Base-by-base conservation (phyloP, 2,888 invertebrate species). In the Parelbella ahira region DNA sequence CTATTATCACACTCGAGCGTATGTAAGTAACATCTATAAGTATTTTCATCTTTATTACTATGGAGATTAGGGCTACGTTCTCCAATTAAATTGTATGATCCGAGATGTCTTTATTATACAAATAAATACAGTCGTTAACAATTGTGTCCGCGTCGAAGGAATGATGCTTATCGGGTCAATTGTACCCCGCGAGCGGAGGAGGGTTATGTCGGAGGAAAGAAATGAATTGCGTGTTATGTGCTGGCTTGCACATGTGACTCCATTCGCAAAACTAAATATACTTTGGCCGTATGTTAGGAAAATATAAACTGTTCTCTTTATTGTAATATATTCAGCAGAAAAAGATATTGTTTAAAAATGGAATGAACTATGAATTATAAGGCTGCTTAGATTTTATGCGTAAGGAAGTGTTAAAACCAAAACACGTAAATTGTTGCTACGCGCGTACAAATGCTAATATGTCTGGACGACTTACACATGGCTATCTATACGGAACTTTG, bases 161-260 rank as follows among this genome's bases (percentile, higher is more conserved):
- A 43, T 56, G 73, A 71, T 72, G 57, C 62, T 57, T 68, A 73
- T 76, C 72, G 61, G 60, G 62, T 60, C 62, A 58, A 59, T 57
- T 63, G 51, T 19, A 47, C 53, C 52, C 47, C 48, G 30, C 25
- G 34, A 36, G 47, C 23, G 39, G n/a, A 36, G 43, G 52, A 48
- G 63, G 58, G 53, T 53, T 50, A 25, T n/a, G n/a, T 19, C 45
- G 7, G 37, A 19, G 10, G 30, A 34, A 37, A 37, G 12, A 41
- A 24, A 44, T 24, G 28, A 37, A 32, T 28, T 18, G 32, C 9
- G 21, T 37, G 21, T 28, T 28, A 23, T 34, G 24, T 11, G 37
- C 13, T 13, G 37, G 29, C 21, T 28, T 28, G 15, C 23, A 44
- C 15, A 21, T 44, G 32, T 37, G 28, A 5, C 30, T 25, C 24